Conservation (phyloP, 2,797 vertebrate species). For the Bucorvus abyssinicus region DNA sequence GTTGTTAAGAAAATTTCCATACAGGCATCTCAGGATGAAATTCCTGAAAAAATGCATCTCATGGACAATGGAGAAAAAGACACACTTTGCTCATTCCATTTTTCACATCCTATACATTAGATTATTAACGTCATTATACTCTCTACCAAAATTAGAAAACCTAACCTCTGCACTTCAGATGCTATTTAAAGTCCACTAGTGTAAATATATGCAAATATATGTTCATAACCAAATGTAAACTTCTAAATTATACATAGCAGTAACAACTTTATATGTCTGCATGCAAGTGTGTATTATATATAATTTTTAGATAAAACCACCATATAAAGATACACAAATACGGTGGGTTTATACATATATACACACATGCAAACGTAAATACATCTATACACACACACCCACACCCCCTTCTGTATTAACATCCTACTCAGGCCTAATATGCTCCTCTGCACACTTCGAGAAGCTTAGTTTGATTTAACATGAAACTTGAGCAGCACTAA, state of each 20-base stretch:
- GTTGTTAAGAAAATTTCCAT: not conserved
- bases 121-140: not conserved
- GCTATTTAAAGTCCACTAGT: not conserved
- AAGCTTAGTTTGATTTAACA: not conserved
- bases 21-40: not conserved
- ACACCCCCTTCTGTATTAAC: not conserved
- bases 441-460: not conserved
- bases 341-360: not conserved
- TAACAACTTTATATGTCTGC: not conserved
- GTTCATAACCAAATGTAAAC: not conserved
- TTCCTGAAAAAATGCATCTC: not conserved
- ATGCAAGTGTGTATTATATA: not conserved
- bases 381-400: fast-evolving
- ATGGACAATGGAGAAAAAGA: not conserved
- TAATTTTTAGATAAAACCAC: not conserved
- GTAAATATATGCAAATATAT: not conserved
- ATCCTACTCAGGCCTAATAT: not conserved
- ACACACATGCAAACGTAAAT: not conserved
- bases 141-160: not conserved
- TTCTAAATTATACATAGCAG: not conserved
- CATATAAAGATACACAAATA: not conserved
- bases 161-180: not conserved
- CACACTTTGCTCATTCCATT: not conserved
- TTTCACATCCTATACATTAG: not conserved
- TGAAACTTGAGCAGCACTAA: not conserved